Conservation (phyloP, 2,113 vertebrate genomes). For the Dissostichus mawsoni region DNA sequence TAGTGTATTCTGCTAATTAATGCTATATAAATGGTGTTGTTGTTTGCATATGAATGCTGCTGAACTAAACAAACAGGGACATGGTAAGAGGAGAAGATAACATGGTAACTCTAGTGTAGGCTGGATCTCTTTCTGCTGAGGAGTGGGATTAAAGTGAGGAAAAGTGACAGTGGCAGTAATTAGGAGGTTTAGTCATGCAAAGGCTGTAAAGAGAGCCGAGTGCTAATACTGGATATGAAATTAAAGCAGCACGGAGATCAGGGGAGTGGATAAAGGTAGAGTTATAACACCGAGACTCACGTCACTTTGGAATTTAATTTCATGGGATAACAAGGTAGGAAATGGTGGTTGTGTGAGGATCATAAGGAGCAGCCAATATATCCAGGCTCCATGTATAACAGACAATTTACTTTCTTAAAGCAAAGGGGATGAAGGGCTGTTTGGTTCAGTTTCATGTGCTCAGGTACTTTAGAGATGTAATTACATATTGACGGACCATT, state of each 20-base stretch:
- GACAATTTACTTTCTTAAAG: constrained; percentile 7
- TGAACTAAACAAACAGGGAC: not conserved
- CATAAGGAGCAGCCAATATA: constrained; percentile 1
- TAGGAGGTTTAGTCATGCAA: constrained; percentile 66
- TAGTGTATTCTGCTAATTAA: too few relatives aligned
- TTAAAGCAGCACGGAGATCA: constrained; percentile 41
- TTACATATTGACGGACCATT: constrained; percentile 38
- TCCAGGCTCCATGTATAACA: not conserved
- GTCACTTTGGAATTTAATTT: constrained; percentile 36
- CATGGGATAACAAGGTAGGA: constrained; percentile 33
- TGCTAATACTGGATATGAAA: constrained; percentile 29
- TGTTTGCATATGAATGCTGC: not conserved
- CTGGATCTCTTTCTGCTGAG: constrained; percentile 4
- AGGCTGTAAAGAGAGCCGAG: constrained; percentile 16
- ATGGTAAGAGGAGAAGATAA: constrained; percentile 1
- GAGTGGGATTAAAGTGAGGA: constrained; percentile 12
- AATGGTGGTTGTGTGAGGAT: constrained; percentile 24
- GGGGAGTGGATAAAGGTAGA: constrained; percentile 12
- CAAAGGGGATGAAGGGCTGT: not conserved
- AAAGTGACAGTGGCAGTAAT: constrained; percentile 51
- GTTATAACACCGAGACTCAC: constrained; percentile 27
- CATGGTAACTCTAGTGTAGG: not conserved
- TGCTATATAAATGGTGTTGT: not conserved
- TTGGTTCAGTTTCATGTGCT: constrained; percentile 13
- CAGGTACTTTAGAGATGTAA: not conserved